Evolutionary conservation across 2,113 vertebrate genomes (phyloP), one percentile per base, ranked within the genome.

Genomic region (Elanoides forficatus): DNA sequence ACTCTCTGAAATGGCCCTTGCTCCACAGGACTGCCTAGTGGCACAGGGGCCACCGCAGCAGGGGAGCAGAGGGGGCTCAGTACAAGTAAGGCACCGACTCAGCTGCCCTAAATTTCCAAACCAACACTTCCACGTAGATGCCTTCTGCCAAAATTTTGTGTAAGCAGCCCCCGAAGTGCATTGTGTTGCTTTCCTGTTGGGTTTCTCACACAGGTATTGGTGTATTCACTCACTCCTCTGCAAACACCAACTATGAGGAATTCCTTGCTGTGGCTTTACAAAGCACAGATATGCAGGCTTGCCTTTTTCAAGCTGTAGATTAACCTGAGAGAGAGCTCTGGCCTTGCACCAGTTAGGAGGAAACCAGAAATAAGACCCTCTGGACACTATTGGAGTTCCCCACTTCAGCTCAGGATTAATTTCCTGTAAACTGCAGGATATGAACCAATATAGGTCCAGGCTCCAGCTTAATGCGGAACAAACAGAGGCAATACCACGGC

Each of bases 141-240:
- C 40, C 43, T 65, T 19, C 62, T 68, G 53, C 58, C 71, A 80
- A 80, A 73, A 34, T 23, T 27, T 30, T 11, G 11, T 50, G 36
- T 9, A 36, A 83, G 42, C 36, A 72, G 22, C 22, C 30, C 23
- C 27, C 5, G 1, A 56, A 76, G 30, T 13, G 8, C 12, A 21
- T 12, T 0, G 0, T 40, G 13, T 13, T 56, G 32, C 20, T 25
- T 27, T 36, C 0, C 0, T 23, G 18, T 6, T 36, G 21, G 32
- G 13, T 70, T 92, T 26, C 50, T 29, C 62, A 62, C 26, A 43
- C 40, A 22, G 13, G 21, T 10, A 22, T 2, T n/a, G 17, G 27
- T 36, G 67, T 30, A 47, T 65, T 83, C 79, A 55, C 65, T 66
- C 21, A 19, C 11, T 15, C 53, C 19, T 53, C n/a, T 36, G 47